A percentile compares a stretch with the other conserved stretches of the same genome.
phyloP scores from a whole-genome alignment of 2,888 invertebrate species.

The Clepsis dumicolana region DNA sequence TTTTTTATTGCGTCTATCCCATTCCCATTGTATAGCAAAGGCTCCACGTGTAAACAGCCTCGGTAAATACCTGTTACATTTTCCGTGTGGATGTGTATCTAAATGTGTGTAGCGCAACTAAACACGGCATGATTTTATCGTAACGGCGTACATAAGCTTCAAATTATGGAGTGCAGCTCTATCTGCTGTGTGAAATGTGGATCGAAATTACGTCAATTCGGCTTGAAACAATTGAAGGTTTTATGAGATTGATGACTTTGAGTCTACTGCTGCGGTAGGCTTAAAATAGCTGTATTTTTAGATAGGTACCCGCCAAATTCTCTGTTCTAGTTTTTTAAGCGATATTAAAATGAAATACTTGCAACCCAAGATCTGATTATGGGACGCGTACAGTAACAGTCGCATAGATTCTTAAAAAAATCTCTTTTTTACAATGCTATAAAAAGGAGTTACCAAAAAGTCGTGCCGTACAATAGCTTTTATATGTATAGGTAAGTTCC shows the following conservation, averaged over 20 bases:
- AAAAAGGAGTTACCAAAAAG: too few relatives aligned
- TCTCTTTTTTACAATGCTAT: too few relatives aligned
- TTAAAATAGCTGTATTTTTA: neutral
- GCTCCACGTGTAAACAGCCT: conserved; percentile 1
- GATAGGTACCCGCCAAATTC: too few relatives aligned
- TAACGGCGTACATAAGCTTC: conserved; percentile 42
- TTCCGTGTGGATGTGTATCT: conserved; percentile 31
- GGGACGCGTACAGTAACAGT: too few relatives aligned
- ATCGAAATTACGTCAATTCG: conserved; percentile 24
- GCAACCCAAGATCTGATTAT: too few relatives aligned
- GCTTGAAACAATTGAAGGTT: conserved; percentile 14
- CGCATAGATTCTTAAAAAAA: too few relatives aligned
- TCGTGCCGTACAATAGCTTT: too few relatives aligned
- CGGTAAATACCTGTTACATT: conserved; percentile 31
- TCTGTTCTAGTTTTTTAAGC: too few relatives aligned
- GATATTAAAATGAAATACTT: too few relatives aligned
- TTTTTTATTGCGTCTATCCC: neutral
- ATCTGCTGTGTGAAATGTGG: conserved; percentile 31
- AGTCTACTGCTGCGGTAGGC: neutral
- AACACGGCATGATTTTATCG: conserved; percentile 32
- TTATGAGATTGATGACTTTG: neutral
- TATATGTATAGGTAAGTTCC: too few relatives aligned
- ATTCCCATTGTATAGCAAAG: neutral
- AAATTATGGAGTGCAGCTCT: conserved; percentile 30
- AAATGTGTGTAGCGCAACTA: conserved; percentile 36